Conservation (phyloP, 2,888 invertebrate genomes). For the Notodonta ziczac region DNA sequence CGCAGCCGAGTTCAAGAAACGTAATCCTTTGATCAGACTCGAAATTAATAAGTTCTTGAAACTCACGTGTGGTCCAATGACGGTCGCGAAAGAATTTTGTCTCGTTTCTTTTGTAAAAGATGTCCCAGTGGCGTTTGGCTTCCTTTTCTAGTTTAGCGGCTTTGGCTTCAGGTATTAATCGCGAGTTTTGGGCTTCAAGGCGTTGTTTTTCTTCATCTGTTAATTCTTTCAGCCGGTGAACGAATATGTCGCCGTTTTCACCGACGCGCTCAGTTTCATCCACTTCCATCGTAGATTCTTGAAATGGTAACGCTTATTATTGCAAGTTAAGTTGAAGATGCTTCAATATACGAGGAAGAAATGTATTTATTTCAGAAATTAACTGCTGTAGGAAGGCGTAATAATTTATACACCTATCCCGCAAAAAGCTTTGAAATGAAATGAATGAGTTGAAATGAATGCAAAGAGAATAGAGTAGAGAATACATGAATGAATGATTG, state of each 20-base stretch:
- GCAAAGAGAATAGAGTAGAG: not conserved
- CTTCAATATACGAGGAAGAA: no score
- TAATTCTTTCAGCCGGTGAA: slow-evolving; percentile 79
- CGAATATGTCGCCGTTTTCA: slow-evolving; percentile 57
- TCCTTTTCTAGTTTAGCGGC: slow-evolving; percentile 91
- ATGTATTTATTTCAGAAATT: not conserved
- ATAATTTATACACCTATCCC: not conserved
- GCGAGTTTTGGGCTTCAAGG: slow-evolving; percentile 87
- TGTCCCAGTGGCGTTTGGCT: slow-evolving; percentile 96
- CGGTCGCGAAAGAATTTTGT: slow-evolving; percentile 97
- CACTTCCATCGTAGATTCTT: slow-evolving; percentile 57
- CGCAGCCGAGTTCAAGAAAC: slow-evolving; percentile 95
- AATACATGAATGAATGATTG: no score
- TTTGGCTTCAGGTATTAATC: slow-evolving; percentile 86
- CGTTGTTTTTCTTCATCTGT: slow-evolving; percentile 85
- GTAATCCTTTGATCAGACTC: slow-evolving; percentile 82
- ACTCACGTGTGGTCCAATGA: slow-evolving; percentile 98
- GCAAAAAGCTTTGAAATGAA: not conserved
- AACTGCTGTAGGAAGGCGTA: no score
- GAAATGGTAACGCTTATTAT: not conserved
- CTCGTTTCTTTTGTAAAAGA: slow-evolving; percentile 98
- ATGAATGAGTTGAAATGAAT: not conserved
- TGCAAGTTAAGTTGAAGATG: not conserved
- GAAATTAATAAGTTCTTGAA: slow-evolving; percentile 89
- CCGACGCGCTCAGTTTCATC: slow-evolving; percentile 55